A percentile compares a stretch with the other conserved stretches of the same genome.
Conservation (phyloP, 30 jellyfish, hydroid and myxozoan species). For the Turritopsis dohrnii region DNA sequence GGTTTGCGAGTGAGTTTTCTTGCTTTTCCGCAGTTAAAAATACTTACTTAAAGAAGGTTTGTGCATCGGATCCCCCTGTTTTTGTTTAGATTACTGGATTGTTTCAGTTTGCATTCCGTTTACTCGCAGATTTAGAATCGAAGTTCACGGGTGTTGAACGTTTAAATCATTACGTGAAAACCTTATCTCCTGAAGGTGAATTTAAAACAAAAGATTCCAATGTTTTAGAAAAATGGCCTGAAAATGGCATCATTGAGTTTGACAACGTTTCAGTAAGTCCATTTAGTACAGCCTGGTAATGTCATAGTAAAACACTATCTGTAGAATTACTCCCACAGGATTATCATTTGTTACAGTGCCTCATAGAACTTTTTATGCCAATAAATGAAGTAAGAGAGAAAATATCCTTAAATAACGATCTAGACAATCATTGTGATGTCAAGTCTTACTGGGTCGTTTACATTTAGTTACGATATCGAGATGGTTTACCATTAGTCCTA, state of each 20-base stretch:
- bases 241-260: conserved; percentile 46
- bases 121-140: conserved; percentile 72
- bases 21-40: neutral
- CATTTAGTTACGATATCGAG: conserved; percentile 65
- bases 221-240: conserved; percentile 45
- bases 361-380: too few species aligned
- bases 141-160: conserved; percentile 75
- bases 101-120: conserved; percentile 66
- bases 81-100: conserved; percentile 53
- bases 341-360: too few species aligned
- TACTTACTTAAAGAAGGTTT: neutral
- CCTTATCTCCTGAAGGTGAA: conserved; percentile 56
- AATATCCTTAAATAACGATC: too few species aligned
- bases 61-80: neutral
- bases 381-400: too few species aligned
- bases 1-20: conserved; percentile 48
- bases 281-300: too few species aligned
- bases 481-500: conserved; percentile 58
- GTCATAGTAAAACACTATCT: too few species aligned
- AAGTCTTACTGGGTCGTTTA: neutral
- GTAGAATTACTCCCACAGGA: too few species aligned
- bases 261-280: conserved; percentile 44
- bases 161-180: conserved; percentile 32
- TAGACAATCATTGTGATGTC: neutral
- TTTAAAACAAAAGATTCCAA: conserved; percentile 5